Base-by-base conservation (phyloP, 2,888 invertebrate genomes). In the Carabus problematicus region DNA sequence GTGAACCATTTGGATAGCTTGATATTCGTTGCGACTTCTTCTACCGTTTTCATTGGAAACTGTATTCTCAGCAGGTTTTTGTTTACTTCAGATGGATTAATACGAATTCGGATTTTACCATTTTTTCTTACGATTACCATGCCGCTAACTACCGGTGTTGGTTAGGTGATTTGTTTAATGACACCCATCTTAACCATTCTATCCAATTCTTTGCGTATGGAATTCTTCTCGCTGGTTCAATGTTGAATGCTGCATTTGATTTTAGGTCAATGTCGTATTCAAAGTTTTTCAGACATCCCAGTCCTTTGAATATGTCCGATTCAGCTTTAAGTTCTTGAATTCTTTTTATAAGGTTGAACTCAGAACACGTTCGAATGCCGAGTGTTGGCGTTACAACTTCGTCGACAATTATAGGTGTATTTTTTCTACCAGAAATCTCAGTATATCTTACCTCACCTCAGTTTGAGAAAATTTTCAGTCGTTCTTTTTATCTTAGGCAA, bases 41-140 rank as follows among this genome's bases (percentile, higher is more conserved):
- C 60, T 12, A 67, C 6, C 16, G 67, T 67, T 14, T 67, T 67
- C n/a, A 70, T 14, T 42, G 70, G 70, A 39, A 69, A 67, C 12
- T 67, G 67, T 19, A 67, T 12, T 63, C 68, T 63, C 40, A 39
- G 18, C 4, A 64, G 29, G 1, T 42, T 49, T 69, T 62, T 71
- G 40, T 71, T 71, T 47, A 69, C 9, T 1, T 58, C 43, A 29
- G 63, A 8, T 4, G 67, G 71, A 64, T 71, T 63, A 7, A 70
- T 64, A 18, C 72, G 69, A 8, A 71, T 69, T 64, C 66, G 29
- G 49, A 70, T 49, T 66, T 72, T 71, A 41, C 56, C 62, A 18
- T 72, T 68, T 64, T 71, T 49, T 64, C 52, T 70, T 18, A 72
- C 71, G 14, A 72, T 71, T 61, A 71, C 72, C 67, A 71, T 71